phyloP scores from a whole-genome alignment of 2,113 vertebrate genomes.

The Nyctibius bracteatus region DNA sequence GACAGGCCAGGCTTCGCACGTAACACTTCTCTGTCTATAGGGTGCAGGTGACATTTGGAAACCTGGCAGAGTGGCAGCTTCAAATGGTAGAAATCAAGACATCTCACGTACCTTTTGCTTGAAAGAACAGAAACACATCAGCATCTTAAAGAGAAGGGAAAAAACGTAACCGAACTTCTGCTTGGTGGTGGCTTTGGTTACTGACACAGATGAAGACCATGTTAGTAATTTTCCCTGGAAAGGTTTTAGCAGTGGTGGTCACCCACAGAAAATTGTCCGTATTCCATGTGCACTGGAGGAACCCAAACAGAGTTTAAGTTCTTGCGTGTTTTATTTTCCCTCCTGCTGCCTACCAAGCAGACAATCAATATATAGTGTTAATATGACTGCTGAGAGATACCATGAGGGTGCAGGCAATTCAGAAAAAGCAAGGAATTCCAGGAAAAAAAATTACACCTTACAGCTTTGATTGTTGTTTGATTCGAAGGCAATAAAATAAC shows the following conservation, averaged over 20 bases:
- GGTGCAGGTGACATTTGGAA: not conserved
- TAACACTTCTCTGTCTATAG: not conserved
- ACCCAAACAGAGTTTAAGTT: not conserved
- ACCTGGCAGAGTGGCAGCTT: not conserved
- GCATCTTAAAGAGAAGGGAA: not conserved
- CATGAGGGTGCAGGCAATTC: not conserved
- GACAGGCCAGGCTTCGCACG: not conserved
- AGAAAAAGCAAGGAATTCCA: not conserved
- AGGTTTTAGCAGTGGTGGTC: not conserved
- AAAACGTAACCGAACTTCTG: not conserved
- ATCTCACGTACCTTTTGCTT: not conserved
- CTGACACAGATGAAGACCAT: not conserved
- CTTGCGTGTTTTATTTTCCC: not conserved
- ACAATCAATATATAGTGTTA: not conserved
- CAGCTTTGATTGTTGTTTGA: not conserved
- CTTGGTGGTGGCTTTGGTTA: not conserved
- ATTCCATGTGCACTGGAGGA: not conserved
- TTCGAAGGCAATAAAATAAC: not conserved
- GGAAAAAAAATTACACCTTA: not conserved
- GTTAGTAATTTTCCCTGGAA: not conserved
- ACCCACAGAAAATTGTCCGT: not conserved
- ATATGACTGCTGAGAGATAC: not conserved
- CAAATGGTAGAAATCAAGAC: not conserved
- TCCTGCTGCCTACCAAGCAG: not conserved
- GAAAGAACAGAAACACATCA: not conserved